Conservation (phyloP, 2,888 invertebrate species). For the Operophtera brumata region DNA sequence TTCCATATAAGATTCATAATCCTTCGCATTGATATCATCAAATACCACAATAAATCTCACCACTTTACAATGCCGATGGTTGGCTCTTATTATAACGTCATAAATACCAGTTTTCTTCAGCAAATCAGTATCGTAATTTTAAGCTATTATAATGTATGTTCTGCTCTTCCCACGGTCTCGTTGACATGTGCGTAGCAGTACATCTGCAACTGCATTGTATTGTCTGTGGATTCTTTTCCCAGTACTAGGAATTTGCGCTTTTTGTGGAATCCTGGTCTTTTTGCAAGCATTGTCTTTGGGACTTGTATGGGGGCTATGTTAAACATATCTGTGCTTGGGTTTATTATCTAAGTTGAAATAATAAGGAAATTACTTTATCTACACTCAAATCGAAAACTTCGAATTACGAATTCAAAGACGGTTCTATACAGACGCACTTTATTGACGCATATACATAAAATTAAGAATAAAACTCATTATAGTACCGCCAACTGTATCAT, state of each 20-base stretch:
- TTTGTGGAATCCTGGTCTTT: slow-evolving; percentile 26
- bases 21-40: slow-evolving; percentile 10
- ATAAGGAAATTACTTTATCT: too few relatives aligned
- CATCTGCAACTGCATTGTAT: slow-evolving; percentile 32
- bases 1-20: slow-evolving; percentile 19
- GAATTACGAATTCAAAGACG: too few relatives aligned
- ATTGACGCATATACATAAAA: too few relatives aligned
- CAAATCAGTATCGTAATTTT: slow-evolving; percentile 7
- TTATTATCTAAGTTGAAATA: slow-evolving; percentile 5
- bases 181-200: slow-evolving; percentile 42
- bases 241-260: slow-evolving; percentile 28
- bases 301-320: slow-evolving; percentile 1
- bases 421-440: too few relatives aligned
- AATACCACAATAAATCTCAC: slow-evolving; percentile 11
- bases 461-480: too few relatives aligned
- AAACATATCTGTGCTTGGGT: slow-evolving; percentile 11
- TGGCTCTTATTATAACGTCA: background rate
- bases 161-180: slow-evolving; percentile 46
- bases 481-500: too few relatives aligned
- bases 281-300: slow-evolving; percentile 24
- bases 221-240: slow-evolving; percentile 23
- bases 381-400: too few relatives aligned
- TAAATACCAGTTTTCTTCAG: slow-evolving; percentile 9
- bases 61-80: slow-evolving; percentile 1
- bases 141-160: slow-evolving; percentile 8